phyloP scores from a whole-genome alignment of 2,113 vertebrate genomes.

The Malurus alboscapulatus region DNA sequence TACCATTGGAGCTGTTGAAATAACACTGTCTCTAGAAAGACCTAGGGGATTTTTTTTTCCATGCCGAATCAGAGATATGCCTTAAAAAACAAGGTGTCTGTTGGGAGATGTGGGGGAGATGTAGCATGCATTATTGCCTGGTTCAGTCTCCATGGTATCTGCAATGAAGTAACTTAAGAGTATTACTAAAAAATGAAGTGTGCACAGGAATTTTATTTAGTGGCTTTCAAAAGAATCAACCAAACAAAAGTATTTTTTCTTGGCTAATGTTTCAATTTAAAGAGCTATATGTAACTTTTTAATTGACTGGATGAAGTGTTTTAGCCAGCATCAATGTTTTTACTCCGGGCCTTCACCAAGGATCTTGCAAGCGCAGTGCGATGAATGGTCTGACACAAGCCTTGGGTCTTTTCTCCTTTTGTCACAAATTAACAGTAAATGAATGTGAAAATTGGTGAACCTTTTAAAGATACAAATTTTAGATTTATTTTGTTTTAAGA shows the following conservation, averaged over 20 bases:
- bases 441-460: not conserved
- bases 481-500: not conserved
- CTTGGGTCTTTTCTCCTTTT: not conserved
- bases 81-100: not conserved
- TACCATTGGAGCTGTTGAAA: not conserved
- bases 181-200: not conserved
- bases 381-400: not conserved
- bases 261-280: not conserved
- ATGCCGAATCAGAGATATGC: not conserved
- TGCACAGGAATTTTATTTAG: not conserved
- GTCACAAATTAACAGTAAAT: not conserved
- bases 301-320: not conserved
- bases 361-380: fast-evolving
- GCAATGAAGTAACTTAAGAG: not conserved
- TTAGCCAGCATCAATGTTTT: not conserved
- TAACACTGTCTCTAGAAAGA: not conserved
- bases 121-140: not conserved
- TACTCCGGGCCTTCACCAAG: not conserved
- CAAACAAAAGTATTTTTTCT: not conserved
- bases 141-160: not conserved
- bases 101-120: not conserved
- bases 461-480: not conserved
- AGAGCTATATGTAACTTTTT: not conserved
- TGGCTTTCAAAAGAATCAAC: not conserved
- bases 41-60: not conserved